Conservation (phyloP, 35 echinoderm and acorn worm genomes). For the Hemicentrotus pulcherrimus region DNA sequence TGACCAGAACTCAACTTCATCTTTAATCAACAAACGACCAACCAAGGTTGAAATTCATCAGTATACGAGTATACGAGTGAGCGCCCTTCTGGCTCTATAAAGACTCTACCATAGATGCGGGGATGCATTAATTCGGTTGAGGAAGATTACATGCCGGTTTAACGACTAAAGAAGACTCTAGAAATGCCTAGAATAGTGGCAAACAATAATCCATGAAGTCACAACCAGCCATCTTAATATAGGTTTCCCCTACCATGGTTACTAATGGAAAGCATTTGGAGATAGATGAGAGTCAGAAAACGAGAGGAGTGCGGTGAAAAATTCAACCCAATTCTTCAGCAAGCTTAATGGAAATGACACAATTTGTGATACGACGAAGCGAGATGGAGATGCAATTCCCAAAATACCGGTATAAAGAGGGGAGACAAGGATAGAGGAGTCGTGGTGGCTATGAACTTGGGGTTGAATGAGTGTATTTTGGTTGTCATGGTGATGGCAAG, state of each 20-base stretch:
- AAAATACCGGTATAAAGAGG: background rate
- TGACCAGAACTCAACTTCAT: too few relatives aligned
- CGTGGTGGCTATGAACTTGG: background rate
- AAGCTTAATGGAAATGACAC: background rate
- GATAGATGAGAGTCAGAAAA: background rate
- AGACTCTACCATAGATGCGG: too few relatives aligned
- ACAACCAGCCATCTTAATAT: background rate
- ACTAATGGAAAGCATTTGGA: constrained; percentile 3
- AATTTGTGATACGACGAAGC: background rate
- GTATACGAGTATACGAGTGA: too few relatives aligned
- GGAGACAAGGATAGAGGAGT: background rate
- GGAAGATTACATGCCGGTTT: background rate
- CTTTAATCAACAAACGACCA: too few relatives aligned
- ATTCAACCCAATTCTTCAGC: constrained; percentile 9
- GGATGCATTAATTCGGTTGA: background rate
- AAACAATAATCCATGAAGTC: background rate
- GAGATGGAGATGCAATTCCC: background rate
- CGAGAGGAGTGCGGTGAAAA: background rate
- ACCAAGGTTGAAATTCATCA: too few relatives aligned
- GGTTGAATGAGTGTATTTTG: background rate
- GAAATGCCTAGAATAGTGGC: background rate
- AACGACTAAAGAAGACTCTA: background rate
- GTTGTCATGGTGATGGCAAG: background rate
- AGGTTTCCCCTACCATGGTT: background rate
- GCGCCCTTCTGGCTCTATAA: too few relatives aligned